Evolutionary conservation across 2,888 invertebrate species (phyloP), one percentile per base, ranked within the genome.

Genomic region (Lottia gigantea): DNA sequence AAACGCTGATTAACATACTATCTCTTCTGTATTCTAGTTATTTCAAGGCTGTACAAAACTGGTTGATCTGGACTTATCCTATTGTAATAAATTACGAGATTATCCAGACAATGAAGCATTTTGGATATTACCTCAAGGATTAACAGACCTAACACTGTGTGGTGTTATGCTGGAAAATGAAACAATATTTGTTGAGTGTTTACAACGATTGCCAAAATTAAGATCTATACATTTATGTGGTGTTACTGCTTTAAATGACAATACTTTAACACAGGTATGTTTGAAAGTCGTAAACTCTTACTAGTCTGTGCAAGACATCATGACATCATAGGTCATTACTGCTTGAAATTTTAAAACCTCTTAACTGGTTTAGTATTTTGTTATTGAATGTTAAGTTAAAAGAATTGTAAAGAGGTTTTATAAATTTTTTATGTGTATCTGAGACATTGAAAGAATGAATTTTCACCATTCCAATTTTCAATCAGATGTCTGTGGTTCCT

Each of bases 161-260:
- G 86, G 86, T 3, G 63, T 87, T 1, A 74, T 81, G 67, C 70
- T 86, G 46, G 74, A 77, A 7, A 83, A 85, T 70, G 76, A 77
- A 40, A 74, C 76, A 16, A 77, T 86, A 25, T 76, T 87, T 25
- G 82, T 85, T 23, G 83, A 82, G 63, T 79, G 80, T 70, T 66
- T 87, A 64, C 79, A 78, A 66, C 66, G 85, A 15, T 74, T 87
- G 49, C 75, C 71, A 2, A 74, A 65, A 7, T 79, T 87, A 16
- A 76, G 73, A 64, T 72, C 75, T 1, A 67, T 86, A 3, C 76
- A 81, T 47, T 74, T 86, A 19, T 85, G 85, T 79, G 87, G 86
- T 15, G 82, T 87, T 14, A 68, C 83, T 12, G 84, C 83, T 15
- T 72, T 87, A 46, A 84, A 76, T 72, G 85, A 87, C 71, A 71